These are phyloP conservation scores for Atta colombica DNA, from an alignment of 1,140 invertebrate species.

Conservation along the genomic window DNA sequence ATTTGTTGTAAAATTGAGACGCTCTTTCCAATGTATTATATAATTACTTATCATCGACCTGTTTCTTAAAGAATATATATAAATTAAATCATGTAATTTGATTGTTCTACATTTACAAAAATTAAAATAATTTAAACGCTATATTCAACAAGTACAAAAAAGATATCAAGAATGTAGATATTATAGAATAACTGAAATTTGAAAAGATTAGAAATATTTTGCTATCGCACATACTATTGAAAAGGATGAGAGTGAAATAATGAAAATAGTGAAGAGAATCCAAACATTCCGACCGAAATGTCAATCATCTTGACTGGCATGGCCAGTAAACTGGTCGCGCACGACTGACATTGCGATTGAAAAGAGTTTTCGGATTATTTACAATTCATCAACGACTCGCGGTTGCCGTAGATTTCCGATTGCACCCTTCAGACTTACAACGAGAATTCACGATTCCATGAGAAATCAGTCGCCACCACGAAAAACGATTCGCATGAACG, in stretches of 20 bases:
- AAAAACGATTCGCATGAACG: constrained; percentile 32
- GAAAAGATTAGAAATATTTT: background rate
- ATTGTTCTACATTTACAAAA: background rate
- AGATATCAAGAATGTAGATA: too few species aligned
- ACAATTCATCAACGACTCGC: constrained; percentile 6
- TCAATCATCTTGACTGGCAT: constrained; percentile 30
- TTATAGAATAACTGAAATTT: background rate
- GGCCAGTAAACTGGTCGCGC: background rate
- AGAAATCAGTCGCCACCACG: constrained; percentile 19
- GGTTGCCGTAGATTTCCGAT: constrained; percentile 16
- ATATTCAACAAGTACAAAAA: background rate
- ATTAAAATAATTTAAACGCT: background rate
- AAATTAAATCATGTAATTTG: background rate
- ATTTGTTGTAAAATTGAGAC: background rate
- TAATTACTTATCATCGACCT: background rate
- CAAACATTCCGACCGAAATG: background rate
- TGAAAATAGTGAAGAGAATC: constrained; percentile 7
- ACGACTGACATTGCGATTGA: constrained; percentile 25
- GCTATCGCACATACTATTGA: background rate
- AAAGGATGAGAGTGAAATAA: background rate
- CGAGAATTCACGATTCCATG: constrained; percentile 52
- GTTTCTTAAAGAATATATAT: background rate
- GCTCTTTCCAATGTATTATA: background rate
- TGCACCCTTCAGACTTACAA: constrained; percentile 36
- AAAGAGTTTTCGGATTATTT: constrained; percentile 47